A percentile compares a stretch with the other conserved stretches of the same genome.
Evolutionary conservation across 2,888 invertebrate species (phyloP).

Genomic region (Smittia aterrima): DNA sequence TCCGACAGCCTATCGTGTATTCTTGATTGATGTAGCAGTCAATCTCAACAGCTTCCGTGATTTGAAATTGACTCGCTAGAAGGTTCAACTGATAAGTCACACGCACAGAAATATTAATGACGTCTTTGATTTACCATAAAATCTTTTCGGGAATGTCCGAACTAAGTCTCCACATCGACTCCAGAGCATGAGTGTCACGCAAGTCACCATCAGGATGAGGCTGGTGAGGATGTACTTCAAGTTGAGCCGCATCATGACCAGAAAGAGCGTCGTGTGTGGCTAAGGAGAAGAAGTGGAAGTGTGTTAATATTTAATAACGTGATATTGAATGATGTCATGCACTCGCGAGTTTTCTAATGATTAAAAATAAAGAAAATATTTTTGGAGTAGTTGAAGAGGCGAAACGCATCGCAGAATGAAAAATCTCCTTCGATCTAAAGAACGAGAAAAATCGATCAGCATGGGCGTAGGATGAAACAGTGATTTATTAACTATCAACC

Average conservation of each 20-base stretch:
- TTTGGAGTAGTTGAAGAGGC: not conserved
- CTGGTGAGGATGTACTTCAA: constrained; percentile 70
- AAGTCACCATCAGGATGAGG: constrained; percentile 62
- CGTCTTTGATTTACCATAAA: constrained; percentile 16
- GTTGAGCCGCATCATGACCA: constrained; percentile 75
- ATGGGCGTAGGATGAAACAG: not conserved
- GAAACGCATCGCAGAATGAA: not conserved
- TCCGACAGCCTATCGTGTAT: constrained; percentile 73
- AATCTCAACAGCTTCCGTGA: constrained; percentile 63
- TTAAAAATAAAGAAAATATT: constrained; percentile 10
- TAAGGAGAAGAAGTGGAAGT: not conserved
- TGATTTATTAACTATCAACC: too few relatives aligned
- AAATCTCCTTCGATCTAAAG: not conserved
- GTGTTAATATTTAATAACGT: not conserved
- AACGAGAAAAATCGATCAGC: not conserved
- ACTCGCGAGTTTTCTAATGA: not conserved
- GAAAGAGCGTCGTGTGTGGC: constrained; percentile 52
- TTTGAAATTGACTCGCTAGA: constrained; percentile 45
- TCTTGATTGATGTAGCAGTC: constrained; percentile 89
- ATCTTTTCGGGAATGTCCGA: constrained; percentile 37
- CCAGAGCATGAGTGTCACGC: constrained; percentile 72
- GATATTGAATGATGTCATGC: not conserved
- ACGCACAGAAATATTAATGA: constrained; percentile 42
- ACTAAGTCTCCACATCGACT: constrained; percentile 68
- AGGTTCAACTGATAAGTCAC: constrained; percentile 26